Percentiles rank a stretch among this genome's conserved stretches.
phyloP scores from a whole-genome alignment of 37 sponge, comb jelly and placozoan species.

The Halichondria panicea region DNA sequence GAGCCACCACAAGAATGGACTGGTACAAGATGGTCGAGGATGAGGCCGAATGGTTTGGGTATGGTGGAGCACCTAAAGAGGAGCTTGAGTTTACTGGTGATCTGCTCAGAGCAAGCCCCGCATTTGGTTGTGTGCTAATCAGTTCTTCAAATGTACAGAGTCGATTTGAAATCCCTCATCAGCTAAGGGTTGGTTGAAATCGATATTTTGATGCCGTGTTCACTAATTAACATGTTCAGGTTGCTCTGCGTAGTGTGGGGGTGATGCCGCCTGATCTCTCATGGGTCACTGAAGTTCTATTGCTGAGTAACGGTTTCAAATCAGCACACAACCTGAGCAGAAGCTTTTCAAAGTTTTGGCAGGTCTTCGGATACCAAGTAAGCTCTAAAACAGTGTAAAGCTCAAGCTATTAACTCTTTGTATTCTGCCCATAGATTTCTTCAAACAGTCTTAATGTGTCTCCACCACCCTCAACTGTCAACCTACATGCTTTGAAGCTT shows the following conservation, averaged over 20 bases:
- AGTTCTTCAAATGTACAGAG: too few relatives aligned
- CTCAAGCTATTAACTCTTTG: too few relatives aligned
- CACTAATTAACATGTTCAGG: background rate
- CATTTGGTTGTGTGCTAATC: slow-evolving; percentile 51
- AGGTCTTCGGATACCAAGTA: slow-evolving; percentile 34
- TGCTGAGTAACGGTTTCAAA: slow-evolving; percentile 38
- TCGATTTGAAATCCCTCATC: slow-evolving; percentile 11
- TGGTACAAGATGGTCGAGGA: slow-evolving; percentile 28
- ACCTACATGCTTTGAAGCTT: background rate
- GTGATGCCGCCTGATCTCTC: slow-evolving; percentile 16
- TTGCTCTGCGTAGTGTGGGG: slow-evolving; percentile 9
- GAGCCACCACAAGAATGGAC: slow-evolving; percentile 22
- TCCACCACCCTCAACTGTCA: background rate
- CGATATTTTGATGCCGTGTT: background rate
- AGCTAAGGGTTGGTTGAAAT: slow-evolving; percentile 26
- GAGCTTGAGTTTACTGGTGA: slow-evolving; percentile 30
- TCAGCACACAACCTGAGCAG: slow-evolving; percentile 3
- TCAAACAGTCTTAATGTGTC: background rate
- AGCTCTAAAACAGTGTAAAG: too few relatives aligned
- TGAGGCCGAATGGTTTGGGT: slow-evolving; percentile 4
- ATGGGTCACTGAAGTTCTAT: slow-evolving; percentile 28
- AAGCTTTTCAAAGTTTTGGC: background rate
- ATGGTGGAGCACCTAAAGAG: slow-evolving; percentile 5
- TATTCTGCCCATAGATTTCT: slow-evolving; percentile 1
- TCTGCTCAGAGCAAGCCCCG: slow-evolving; percentile 3